Percentiles rank a stretch among this genome's conserved stretches.
These are phyloP conservation scores for Alectoris magna DNA, from an alignment of 2,797 vertebrate genomes.

Conservation along the genomic window DNA sequence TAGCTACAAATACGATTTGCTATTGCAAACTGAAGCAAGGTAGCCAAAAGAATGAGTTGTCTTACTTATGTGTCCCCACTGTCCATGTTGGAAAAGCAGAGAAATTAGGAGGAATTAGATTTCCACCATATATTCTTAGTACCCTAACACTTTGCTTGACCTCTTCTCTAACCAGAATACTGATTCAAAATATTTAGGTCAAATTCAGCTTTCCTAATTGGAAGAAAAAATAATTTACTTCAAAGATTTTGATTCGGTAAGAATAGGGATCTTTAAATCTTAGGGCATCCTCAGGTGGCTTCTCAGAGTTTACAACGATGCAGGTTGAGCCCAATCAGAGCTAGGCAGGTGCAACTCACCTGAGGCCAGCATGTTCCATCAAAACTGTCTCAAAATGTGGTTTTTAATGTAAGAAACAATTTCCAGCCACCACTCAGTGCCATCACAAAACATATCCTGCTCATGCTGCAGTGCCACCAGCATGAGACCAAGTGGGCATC, in stretches of 20 bases:
- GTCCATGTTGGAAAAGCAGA: background rate
- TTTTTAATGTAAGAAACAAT: background rate
- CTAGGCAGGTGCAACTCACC: background rate
- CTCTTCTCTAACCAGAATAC: background rate
- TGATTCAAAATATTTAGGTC: background rate
- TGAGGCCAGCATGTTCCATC: background rate
- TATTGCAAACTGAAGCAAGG: constrained; percentile 30
- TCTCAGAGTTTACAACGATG: background rate
- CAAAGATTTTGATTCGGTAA: background rate
- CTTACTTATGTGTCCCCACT: background rate
- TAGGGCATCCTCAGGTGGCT: background rate
- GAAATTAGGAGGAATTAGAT: background rate
- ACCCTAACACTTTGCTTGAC: background rate
- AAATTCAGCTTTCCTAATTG: background rate
- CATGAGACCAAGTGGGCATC: background rate
- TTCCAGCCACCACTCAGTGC: background rate
- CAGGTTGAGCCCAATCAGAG: background rate
- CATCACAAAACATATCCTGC: background rate
- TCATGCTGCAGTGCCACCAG: background rate
- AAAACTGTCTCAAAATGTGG: background rate
- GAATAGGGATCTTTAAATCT: background rate
- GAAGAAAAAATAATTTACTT: background rate
- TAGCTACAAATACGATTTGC: constrained; percentile 39
- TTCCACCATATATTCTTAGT: background rate
- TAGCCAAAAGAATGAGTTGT: constrained; percentile 4